These are phyloP conservation scores for Aldrovandia affinis DNA, from an alignment of 2,797 vertebrate species.

Conservation along the genomic window DNA sequence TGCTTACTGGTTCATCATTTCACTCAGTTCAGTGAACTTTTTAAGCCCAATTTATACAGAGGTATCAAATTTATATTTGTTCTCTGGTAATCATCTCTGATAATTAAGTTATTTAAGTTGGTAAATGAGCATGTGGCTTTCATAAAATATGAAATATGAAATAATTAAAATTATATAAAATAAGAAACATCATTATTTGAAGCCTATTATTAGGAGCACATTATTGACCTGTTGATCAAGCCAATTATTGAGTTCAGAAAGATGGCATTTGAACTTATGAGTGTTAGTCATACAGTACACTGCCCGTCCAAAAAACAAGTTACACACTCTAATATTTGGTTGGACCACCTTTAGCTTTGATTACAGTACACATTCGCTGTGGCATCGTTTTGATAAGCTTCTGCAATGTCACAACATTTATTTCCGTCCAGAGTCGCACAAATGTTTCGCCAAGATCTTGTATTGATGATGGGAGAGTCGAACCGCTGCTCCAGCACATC, in stretches of 20 bases:
- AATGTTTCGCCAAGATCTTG: too few relatives aligned
- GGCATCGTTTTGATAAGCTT: too few relatives aligned
- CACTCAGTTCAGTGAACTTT: neutral
- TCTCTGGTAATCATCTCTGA: constrained; percentile 2
- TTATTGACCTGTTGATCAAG: neutral
- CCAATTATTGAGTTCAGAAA: neutral
- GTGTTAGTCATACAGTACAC: too few relatives aligned
- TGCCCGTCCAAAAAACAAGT: too few relatives aligned
- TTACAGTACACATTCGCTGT: too few relatives aligned
- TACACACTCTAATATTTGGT: too few relatives aligned
- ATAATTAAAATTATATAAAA: neutral
- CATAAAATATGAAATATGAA: neutral
- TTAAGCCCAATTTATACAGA: neutral
- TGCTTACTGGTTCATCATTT: neutral
- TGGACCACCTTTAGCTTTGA: too few relatives aligned
- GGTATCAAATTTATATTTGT: constrained; percentile 1
- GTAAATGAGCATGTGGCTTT: neutral
- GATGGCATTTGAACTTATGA: neutral
- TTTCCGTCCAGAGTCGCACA: too few relatives aligned
- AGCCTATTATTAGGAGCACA: neutral
- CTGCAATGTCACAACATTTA: too few relatives aligned
- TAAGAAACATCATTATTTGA: neutral
- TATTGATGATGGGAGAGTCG: too few relatives aligned
- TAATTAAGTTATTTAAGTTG: neutral
- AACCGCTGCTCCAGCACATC: too few relatives aligned